phyloP scores from a whole-genome alignment of 2,888 invertebrate genomes.

The Ganaspis brasiliensis region DNA sequence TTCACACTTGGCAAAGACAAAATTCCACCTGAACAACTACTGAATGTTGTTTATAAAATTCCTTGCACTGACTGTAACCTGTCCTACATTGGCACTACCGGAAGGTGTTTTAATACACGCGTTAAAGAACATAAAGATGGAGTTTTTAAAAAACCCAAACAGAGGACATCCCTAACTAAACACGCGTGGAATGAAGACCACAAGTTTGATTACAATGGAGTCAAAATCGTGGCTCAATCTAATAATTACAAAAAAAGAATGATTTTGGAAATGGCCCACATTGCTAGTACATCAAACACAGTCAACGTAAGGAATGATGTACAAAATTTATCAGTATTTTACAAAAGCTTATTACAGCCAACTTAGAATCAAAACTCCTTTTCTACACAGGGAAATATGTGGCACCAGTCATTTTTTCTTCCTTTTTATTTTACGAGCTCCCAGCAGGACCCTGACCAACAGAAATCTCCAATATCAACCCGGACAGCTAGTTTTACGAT shows the following conservation, averaged over 20 bases:
- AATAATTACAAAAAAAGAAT: conserved; percentile 44
- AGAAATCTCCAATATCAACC: too few species aligned
- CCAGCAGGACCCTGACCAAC: too few species aligned
- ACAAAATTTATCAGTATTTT: conserved; percentile 18
- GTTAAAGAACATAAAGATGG: conserved; percentile 47
- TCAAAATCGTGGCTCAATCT: conserved; percentile 36
- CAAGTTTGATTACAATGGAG: conserved; percentile 45
- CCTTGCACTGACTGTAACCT: conserved; percentile 34
- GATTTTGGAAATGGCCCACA: conserved; percentile 44
- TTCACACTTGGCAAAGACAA: conserved; percentile 39
- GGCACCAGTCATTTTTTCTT: too few species aligned
- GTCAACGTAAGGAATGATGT: conserved; percentile 36
- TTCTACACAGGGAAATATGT: too few species aligned
- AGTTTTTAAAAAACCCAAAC: background rate
- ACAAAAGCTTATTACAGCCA: background rate
- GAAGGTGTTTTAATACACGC: conserved; percentile 20
- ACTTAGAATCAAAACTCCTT: background rate
- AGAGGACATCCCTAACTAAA: background rate
- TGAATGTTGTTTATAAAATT: conserved; percentile 45
- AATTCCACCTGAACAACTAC: background rate
- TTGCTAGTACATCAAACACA: conserved; percentile 24
- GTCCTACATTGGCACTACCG: conserved; percentile 46
- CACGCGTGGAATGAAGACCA: conserved; percentile 13
- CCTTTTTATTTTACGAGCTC: too few species aligned
- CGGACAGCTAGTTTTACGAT: too few species aligned